Base-by-base conservation (phyloP, 2,113 vertebrate species). In the Lethenteron camtschaticum region DNA sequence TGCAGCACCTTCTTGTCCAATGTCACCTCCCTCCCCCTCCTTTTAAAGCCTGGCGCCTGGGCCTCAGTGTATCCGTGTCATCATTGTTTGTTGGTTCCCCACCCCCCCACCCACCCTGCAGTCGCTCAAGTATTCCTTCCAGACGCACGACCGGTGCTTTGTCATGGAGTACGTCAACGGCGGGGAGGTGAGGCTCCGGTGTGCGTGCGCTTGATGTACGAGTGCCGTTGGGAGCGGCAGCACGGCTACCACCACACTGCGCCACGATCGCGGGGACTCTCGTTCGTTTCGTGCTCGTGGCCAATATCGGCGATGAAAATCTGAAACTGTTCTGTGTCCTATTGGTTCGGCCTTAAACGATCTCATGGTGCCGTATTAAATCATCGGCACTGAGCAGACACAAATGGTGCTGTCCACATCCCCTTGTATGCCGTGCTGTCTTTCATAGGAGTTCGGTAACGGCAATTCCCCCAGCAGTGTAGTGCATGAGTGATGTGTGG, bases 141-240 rank as follows among this genome's bases (percentile, higher is more conserved):
- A 96, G 81, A 96, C 90, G 2, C 84, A 84, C 0, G 90, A 96
- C 76, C 83, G 90, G 66, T 96, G 90, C 79, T 96, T 96, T 3
- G 90, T 96, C 74, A 96, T 96, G 90, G 90, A 96, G 70, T 96
- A 96, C 0, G 90, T 89, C 77, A 96, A 95, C 0, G 90, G 90
- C 0, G 90, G 90, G 2, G 90, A 96, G 83, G 90, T 94, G 76
- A 71, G 78, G 41, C 41, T 41, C 41, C 24, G 59, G 13, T 14
- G 13, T 63, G 13, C 13, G 13, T 14, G 13, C 13, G 3, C 12
- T 10, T 56, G n/a, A 18, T 56, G 12, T 20, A 13, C 12, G 10
- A 55, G 9, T 20, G 6, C n/a, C 13, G 5, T 57, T 9, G 8
- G 9, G 57, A 24, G 14, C 16, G 6, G 69, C 68, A 14, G 11